Conservation (phyloP, 2,888 invertebrate genomes). For the Vanessa cardui region DNA sequence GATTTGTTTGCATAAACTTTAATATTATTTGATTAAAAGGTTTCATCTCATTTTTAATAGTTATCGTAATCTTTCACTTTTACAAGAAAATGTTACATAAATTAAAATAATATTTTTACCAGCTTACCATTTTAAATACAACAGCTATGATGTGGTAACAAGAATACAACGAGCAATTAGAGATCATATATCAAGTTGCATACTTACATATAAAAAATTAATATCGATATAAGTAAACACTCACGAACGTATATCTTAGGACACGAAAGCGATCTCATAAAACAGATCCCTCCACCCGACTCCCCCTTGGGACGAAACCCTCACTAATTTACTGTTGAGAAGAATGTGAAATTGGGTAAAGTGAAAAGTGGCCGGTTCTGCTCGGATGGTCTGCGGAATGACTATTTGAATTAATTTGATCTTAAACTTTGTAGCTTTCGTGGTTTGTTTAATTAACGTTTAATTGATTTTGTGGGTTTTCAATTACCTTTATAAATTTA, state of each 20-base stretch:
- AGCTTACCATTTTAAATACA: too few relatives aligned
- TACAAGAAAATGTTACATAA: background rate
- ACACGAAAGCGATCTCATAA: conserved; percentile 38
- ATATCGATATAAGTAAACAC: background rate
- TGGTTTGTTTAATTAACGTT: conserved; percentile 12
- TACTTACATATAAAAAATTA: background rate
- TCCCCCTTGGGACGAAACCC: conserved; percentile 28
- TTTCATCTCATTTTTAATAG: background rate
- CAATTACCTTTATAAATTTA: background rate
- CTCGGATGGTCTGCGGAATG: conserved; percentile 7
- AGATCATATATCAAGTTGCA: too few relatives aligned
- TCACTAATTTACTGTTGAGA: conserved; percentile 44
- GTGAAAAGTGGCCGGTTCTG: conserved; percentile 35
- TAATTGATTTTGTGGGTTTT: conserved; percentile 1
- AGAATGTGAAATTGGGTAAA: conserved; percentile 25
- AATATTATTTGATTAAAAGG: background rate
- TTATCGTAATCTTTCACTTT: too few relatives aligned
- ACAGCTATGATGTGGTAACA: too few relatives aligned
- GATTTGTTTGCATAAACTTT: background rate
- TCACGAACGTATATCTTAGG: conserved; percentile 30
- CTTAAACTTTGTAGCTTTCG: conserved; percentile 11
- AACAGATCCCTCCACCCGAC: conserved; percentile 35
- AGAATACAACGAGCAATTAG: too few relatives aligned
- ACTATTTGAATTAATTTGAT: conserved; percentile 13
- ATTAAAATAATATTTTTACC: background rate